Base-by-base conservation (phyloP, 1,140 invertebrate genomes). In the Bombus haemorrhoidalis region DNA sequence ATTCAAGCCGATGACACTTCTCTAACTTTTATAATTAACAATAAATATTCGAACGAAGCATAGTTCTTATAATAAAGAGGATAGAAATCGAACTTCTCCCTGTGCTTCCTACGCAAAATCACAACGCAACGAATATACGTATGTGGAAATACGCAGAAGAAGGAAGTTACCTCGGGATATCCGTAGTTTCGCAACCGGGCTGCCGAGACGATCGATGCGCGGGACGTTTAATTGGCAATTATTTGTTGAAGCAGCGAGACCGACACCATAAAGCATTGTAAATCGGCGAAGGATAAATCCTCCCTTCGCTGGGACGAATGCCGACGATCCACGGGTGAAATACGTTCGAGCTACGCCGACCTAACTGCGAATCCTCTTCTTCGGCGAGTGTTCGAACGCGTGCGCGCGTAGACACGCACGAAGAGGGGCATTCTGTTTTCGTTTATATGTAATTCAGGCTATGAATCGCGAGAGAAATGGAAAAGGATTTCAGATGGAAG, bases 151-250 rank as follows among this genome's bases (percentile, higher is more conserved):
- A 79, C 75, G 43, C 3, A 32, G 47, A 32, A 22, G 53, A 22
- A 81, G 77, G 84, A 86, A 89, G 47, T 53, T 53, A 53, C 47
- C 18, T 53, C 47, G 18, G 80, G 80, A 86, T 83, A 87, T 85
- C 72, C 82, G 74, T 28, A 78, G 47, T 71, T 87, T 87, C 91
- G 91, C 87, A 86, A 91, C 83, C 86, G 82, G 82, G 66, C 47
- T 82, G 83, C 72, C 47, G 78, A 77, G 72, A 89, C 82, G 88
- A 93, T 92, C 88, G 86, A 92, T 93, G 86, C 77, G 71, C 86
- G 76, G 85, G 77, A 92, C 91, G 83, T 93, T 93, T 93, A 93
- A 93, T 93, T 93, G 92, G 92, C 92, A 93, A 93, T 93, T 93
- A 93, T 93, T 93, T 93, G 92, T 93, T 93, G 89, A 85, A 89